Conservation (phyloP, 2,797 vertebrate genomes). For the Melanogrammus aeglefinus region DNA sequence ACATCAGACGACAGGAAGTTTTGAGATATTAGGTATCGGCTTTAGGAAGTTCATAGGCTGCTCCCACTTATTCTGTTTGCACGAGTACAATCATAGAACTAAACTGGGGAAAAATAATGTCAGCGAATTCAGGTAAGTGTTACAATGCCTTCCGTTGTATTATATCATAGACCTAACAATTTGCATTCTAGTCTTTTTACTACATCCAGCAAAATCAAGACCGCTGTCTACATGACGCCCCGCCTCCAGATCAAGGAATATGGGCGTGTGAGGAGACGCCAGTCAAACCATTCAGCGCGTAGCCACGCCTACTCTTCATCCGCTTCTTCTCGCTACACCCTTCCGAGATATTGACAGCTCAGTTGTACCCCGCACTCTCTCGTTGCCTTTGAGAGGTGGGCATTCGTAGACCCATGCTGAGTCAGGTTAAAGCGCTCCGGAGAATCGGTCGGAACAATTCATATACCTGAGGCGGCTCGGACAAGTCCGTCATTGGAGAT, state of each 20-base stretch:
- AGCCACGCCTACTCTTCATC: neutral
- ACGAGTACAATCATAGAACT: neutral
- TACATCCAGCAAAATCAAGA: slow-evolving; percentile 4
- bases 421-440: neutral
- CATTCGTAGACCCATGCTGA: neutral
- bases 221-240: slow-evolving; percentile 20
- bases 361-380: neutral
- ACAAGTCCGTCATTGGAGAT: slow-evolving; percentile 2
- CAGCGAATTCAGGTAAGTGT: neutral
- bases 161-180: neutral
- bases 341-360: slow-evolving; percentile 5
- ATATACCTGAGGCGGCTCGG: neutral
- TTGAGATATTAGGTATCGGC: neutral
- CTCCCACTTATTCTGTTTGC: neutral
- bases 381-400: neutral
- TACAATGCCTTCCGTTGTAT: neutral
- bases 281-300: neutral
- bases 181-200: neutral
- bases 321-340: neutral
- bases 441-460: neutral
- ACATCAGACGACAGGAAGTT: neutral
- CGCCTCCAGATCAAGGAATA: neutral
- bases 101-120: neutral
- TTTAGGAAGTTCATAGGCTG: neutral
- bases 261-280: neutral